Conservation (phyloP, 1,140 invertebrate genomes). For the Pseudomyrmex concolor region DNA sequence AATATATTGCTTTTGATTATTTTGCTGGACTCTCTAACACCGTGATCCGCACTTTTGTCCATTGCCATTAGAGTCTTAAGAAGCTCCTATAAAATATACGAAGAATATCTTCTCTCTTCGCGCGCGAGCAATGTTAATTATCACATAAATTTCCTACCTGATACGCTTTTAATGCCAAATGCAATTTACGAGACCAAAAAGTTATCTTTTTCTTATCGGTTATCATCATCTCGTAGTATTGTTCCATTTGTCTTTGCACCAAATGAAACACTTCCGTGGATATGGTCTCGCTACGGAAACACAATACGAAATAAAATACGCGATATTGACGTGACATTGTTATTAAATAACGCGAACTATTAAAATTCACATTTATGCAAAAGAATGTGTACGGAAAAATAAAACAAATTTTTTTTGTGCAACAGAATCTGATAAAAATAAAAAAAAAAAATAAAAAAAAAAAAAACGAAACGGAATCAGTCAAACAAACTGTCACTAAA, state of each 20-base stretch:
- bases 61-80: constrained; percentile 92
- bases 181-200: constrained; percentile 93
- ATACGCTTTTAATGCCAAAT: constrained; percentile 91
- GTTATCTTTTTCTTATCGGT: constrained; percentile 94
- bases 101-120: constrained; percentile 58
- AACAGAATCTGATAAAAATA: too few relatives aligned
- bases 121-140: neutral
- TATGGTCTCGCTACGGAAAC: constrained; percentile 92
- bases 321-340: neutral
- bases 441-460: too few relatives aligned
- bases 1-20: constrained; percentile 97
- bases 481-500: constrained; percentile 21
- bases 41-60: constrained; percentile 89
- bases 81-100: constrained; percentile 86
- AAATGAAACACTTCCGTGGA: constrained; percentile 96
- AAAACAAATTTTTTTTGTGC: too few relatives aligned
- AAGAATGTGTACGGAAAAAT: too few relatives aligned
- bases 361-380: too few relatives aligned
- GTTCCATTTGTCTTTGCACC: constrained; percentile 95
- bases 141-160: constrained; percentile 83
- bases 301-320: neutral
- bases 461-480: constrained; percentile 6
- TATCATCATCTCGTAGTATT: constrained; percentile 94
- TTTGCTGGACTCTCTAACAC: constrained; percentile 91
- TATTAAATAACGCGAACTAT: too few relatives aligned